These are phyloP conservation scores for Sarcophaga subvicina DNA, from an alignment of 2,888 invertebrate genomes.

Conservation along the genomic window DNA sequence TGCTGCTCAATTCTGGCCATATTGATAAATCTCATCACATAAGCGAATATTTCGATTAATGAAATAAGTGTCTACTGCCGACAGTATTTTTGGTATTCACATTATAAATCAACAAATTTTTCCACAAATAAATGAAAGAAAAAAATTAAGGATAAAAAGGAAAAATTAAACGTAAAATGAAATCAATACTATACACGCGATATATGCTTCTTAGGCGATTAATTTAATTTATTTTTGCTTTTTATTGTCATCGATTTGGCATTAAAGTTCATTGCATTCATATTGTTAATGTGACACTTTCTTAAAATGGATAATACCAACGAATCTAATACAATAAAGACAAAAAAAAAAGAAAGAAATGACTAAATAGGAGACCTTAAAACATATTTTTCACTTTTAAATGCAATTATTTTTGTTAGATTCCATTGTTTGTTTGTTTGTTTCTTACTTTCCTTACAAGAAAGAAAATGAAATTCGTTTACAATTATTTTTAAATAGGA, in stretches of 20 bases:
- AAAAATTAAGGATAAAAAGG: conserved; percentile 13
- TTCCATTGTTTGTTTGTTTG: not conserved
- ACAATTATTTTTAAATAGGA: conserved; percentile 1
- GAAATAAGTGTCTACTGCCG: conserved; percentile 62
- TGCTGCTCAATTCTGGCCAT: conserved; percentile 62
- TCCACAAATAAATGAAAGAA: conserved; percentile 38
- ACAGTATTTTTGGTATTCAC: conserved; percentile 57
- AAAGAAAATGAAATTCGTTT: conserved; percentile 23
- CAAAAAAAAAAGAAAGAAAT: conserved; percentile 1
- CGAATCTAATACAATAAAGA: not conserved
- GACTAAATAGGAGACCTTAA: not conserved
- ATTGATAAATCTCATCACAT: conserved; percentile 70
- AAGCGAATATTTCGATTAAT: conserved; percentile 70
- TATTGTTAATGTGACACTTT: conserved; percentile 63
- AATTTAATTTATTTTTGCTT: not conserved
- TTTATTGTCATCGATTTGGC: not conserved
- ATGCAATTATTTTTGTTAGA: not conserved
- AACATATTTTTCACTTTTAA: conserved; percentile 6
- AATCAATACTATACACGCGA: no score
- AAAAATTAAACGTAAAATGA: no score
- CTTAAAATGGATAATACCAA: conserved; percentile 38
- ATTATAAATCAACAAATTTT: conserved; percentile 51
- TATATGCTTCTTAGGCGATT: no score
- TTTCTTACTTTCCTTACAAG: not conserved
- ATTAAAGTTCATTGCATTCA: conserved; percentile 45